Evolutionary conservation across 2,888 invertebrate species (phyloP), one percentile per base, ranked within the genome.

Genomic region (Drosophila paracracens): DNA sequence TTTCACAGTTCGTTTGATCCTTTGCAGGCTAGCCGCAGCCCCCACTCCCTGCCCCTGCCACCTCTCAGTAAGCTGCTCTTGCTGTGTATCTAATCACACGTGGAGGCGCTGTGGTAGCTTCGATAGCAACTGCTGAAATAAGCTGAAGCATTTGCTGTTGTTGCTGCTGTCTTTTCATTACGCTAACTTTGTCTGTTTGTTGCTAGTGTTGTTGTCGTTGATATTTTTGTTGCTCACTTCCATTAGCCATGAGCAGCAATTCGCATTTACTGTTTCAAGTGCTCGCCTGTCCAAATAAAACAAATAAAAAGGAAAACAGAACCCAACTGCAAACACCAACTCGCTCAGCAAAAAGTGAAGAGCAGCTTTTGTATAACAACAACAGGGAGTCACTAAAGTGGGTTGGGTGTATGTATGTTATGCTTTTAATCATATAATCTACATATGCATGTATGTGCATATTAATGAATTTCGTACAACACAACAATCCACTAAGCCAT

Each of bases 361-460:
- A 38, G 36, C 52, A 69, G 70, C 53, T 70, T 69, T 50, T 76
- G 33, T 21, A 18, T 33, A 64, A 35, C 35, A 62, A 40, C 58
- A 72, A 52, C 27, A 62, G 13, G 18, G 38, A 16, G 13, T 5
- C 31, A 68, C 52, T 51, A 57, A 36, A 36, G 43, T 40, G 61
- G 57, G 53, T 71, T 76, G 57, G 11, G 35, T n/a, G 57, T 11
- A 25, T 54, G 21, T 53, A 64, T 79, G 79, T 61, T 74, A 68
- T 71, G 63, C 83, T 70, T 74, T 83, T 81, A 81, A 87, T 85
- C 84, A 79, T 66, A 76, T 89, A 89, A 89, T 85, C 89, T 89
- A 81, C 89, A 85, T 89, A 57, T 38, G 36, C 27, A 56, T 29
- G 29, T 57, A 75, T 81, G 89, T 75, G 87, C 81, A 86, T 84